Base-by-base conservation (phyloP, 2,797 vertebrate species). In the Lepus townsendii region DNA sequence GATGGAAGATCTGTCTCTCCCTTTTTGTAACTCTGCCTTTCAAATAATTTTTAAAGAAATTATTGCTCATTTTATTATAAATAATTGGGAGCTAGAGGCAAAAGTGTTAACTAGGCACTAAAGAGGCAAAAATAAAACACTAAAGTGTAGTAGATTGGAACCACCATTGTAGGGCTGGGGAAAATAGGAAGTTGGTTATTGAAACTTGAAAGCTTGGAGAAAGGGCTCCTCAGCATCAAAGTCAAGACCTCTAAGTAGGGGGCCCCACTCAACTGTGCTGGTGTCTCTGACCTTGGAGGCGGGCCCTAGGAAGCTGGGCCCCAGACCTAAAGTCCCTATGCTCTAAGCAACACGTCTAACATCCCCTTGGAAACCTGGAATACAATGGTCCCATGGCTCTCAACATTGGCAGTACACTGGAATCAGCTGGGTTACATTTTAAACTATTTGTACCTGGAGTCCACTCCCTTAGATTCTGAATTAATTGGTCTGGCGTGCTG, bases 91-190 rank as follows among this genome's bases (percentile, higher is more conserved):
- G 38, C 16, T 35, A 38, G 57, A 2, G 38, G 63, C 35, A 76
- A 83, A 88, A 79, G n/a, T 66, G 47, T 24, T 93, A 88, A 52
- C 35, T 27, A 69, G 68, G 54, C 42, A 65, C 66, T 47, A 14
- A 72, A 60, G 87, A 91, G 27, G 69, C 54, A 76, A 62, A 91
- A 72, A 88, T 35, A 88, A 35, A 83, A 88, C 66, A 62, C 0
- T 20, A 52, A 60, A n/a, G 22, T 85, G n/a, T 82, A 62, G 65
- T 5, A 88, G 22, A 65, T 32, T 3, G 47, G 27, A 77, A 68
- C 62, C 30, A 77, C 19, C n/a, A 68, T 7, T 3, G 14, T 10
- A 50, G 52, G 32, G 22, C 12, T 20, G n/a, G 24, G 16, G 22
- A 84, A 57, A 77, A 80, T 30, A 78, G 50, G 4, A 76, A 90